phyloP scores from a whole-genome alignment of 2,797 vertebrate genomes.

The Coilia nasus region DNA sequence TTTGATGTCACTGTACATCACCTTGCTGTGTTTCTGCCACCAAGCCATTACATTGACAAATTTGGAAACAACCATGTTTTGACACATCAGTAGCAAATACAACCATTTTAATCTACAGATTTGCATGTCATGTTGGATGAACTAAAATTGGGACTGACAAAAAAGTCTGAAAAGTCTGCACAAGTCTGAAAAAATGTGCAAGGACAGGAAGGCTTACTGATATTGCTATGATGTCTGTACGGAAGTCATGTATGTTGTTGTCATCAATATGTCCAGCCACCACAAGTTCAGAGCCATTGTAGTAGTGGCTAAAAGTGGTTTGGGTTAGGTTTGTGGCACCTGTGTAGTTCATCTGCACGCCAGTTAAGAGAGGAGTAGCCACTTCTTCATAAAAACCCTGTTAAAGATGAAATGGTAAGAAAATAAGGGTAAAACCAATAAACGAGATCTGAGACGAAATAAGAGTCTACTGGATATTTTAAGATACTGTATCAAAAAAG shows the following conservation, averaged over 20 bases:
- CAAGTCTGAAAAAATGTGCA: no score
- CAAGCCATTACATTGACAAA: background rate
- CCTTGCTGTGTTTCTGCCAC: constrained; percentile 54
- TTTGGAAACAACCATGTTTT: background rate
- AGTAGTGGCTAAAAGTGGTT: constrained; percentile 77
- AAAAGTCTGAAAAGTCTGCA: no score
- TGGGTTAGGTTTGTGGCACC: constrained; percentile 74
- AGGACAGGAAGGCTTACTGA: constrained; percentile 64
- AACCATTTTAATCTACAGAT: background rate
- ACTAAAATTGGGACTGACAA: no score
- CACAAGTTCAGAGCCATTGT: constrained; percentile 82
- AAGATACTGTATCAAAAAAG: no score
- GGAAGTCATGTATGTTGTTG: constrained; percentile 67
- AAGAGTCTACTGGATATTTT: no score
- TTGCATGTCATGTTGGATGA: no score
- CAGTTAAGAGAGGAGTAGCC: constrained; percentile 75
- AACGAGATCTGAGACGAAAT: background rate
- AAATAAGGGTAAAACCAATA: background rate
- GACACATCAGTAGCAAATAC: background rate
- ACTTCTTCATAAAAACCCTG: constrained; percentile 84
- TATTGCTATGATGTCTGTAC: constrained; percentile 67
- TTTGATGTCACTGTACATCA: constrained; percentile 58
- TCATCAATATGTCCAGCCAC: constrained; percentile 75
- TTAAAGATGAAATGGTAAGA: background rate
- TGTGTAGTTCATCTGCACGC: constrained; percentile 72